Evolutionary conservation across 2,888 invertebrate genomes (phyloP), one percentile per base, ranked within the genome.

Genomic region (Drosophila mercatorum): DNA sequence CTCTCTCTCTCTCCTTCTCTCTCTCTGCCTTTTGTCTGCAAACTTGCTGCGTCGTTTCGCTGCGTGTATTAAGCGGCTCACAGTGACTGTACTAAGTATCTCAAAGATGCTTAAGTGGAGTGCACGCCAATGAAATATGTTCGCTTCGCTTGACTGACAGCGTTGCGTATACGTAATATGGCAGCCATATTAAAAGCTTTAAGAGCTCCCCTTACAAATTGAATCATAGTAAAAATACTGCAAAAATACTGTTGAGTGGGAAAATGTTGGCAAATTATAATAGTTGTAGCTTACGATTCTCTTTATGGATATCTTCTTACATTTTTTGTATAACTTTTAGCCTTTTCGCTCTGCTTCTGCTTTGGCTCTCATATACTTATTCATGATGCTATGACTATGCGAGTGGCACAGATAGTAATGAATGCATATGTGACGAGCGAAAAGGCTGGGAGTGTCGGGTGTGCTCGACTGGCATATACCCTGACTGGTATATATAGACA

Each of bases 101-200:
- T 56, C 49, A 72, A 75, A 72, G 77, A 56, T 57, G 67, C 62
- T 62, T 62, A 63, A 59, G 17, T 59, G 62, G 46, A 57, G 66
- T 55, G 61, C 60, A 76, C 58, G 60, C 43, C 41, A 53, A 53
- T 43, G 52, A 56, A 64, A 36, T 59, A 59, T 59, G 59, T 58
- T 57, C 44, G 49, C 46, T 56, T 28, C 44, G 41, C 55, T n/a
- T 41, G 59, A 14, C 51, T 38, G 36, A 38, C 40, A 43, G 0
- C 43, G n/a, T 22, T 63, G 64, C 71, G 68, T 70, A 68, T 70
- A 68, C 68, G 68, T 70, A 67, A 67, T 67, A 60, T 28, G 64
- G 11, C 56, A 34, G 40, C 10, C 14, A 26, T 28, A 44, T 22
- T 44, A 26, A 56, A 11, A 40, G 57, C 46, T 28, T 53, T 22